Evolutionary conservation across 2,888 invertebrate species (phyloP), one percentile per base, ranked within the genome.

Genomic region (Yponomeuta malinellus): DNA sequence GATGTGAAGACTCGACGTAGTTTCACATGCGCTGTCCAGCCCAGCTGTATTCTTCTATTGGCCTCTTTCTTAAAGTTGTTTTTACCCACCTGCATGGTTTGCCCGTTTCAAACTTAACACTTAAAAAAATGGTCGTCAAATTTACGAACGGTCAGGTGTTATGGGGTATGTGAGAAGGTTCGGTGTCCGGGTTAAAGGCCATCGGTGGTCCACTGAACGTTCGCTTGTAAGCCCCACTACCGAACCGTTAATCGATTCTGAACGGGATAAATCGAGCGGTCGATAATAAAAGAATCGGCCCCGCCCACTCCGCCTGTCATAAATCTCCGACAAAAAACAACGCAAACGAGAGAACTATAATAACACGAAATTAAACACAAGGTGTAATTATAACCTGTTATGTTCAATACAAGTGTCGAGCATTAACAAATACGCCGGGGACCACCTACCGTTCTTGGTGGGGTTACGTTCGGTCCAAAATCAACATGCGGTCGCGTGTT

Each of bases 221-320:
- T 37, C 37, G 5, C 37, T 2, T 2, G 5, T 37, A 64, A 65
- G 9, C 31, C 65, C 10, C 65, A 65, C 65, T 65, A 65, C 65
- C 31, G 65, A 65, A 78, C 83, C 80, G 83, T 82, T 85, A 83
- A 74, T 77, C 76, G 77, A 75, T 79, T 78, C 78, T 78, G 75
- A 79, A 79, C 65, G 31, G 12, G 10, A 59, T 59, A 59, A 65
- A 65, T 65, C 65, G 65, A 76, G 73, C 72, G 78, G 81, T 80
- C 52, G 87, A 90, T 89, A 89, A 90, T 88, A 86, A 89, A 89
- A 88, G 86, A 85, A 84, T 79, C 75, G 77, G 79, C 75, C 78
- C 83, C 80, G 78, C 84, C 83, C 85, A 83, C 81, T 2, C 74
- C 76, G 75, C 74, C 77, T 75, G 77, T 74, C 79, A 89, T 90